These are phyloP conservation scores for Lymantria dispar DNA, from an alignment of 2,888 invertebrate species.

Conservation along the genomic window DNA sequence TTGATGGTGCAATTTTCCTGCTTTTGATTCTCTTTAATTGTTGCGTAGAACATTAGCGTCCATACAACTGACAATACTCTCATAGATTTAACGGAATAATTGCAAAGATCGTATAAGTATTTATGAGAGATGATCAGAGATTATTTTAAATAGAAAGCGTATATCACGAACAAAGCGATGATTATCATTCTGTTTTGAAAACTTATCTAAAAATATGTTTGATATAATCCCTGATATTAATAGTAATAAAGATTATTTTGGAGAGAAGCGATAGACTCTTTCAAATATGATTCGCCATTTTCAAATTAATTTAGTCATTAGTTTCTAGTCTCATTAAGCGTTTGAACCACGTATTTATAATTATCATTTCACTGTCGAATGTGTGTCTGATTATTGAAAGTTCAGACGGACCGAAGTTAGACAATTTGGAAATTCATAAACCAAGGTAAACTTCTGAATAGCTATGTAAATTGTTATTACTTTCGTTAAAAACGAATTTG, in stretches of 20 bases:
- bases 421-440: too few species aligned
- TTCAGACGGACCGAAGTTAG: background rate
- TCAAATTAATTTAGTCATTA: slow-evolving; percentile 28
- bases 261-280: background rate
- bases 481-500: too few species aligned
- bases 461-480: too few species aligned
- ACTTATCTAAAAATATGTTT: slow-evolving; percentile 1
- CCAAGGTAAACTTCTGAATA: too few species aligned
- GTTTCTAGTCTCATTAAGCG: slow-evolving; percentile 33
- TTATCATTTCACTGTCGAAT: slow-evolving; percentile 13
- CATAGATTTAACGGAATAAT: slow-evolving; percentile 2
- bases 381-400: slow-evolving; percentile 4
- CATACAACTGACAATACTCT: slow-evolving; percentile 22
- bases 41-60: slow-evolving; percentile 23
- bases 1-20: slow-evolving; percentile 21
- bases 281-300: background rate
- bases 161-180: slow-evolving; percentile 10
- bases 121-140: slow-evolving; percentile 10
- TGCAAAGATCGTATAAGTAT: background rate
- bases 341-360: slow-evolving; percentile 21
- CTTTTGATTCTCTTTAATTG: slow-evolving; percentile 12
- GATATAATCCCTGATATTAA: slow-evolving; percentile 1
- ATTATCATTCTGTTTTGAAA: slow-evolving; percentile 3
- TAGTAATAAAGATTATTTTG: slow-evolving; percentile 10
- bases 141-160: slow-evolving; percentile 4